Base-by-base conservation (phyloP, 2,113 vertebrate species). In the Piprites chloris region DNA sequence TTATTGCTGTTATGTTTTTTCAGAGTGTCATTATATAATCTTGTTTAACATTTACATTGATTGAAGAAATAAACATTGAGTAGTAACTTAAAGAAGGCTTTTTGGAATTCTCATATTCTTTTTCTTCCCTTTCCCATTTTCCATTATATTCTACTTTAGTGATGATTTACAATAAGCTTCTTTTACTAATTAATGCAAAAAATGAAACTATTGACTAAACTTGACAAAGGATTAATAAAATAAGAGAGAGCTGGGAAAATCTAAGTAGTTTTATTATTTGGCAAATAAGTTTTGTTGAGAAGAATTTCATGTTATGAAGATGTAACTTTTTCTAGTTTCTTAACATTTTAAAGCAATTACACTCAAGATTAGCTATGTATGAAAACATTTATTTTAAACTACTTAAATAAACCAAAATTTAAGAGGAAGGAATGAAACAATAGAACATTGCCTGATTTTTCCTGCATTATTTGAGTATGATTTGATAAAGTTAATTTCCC, bases 1-100 rank as follows among this genome's bases (percentile, higher is more conserved):
- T 63, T 96, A 87, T 78, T 93, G 27, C 41, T 90, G 62, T 79
- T 65, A 69, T 74, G 20, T 87, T 96, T 97, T 90, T 94, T 50
- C 49, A 83, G 16, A 83, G 16, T 35, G 58, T 62, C 75, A 88
- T 72, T 95, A 66, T 56, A 62, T 39, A 81, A 61, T 46, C 85
- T 44, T 89, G 65, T 95, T 94, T 89, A 86, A 91, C 32, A 76
- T 84, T 86, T 87, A 66, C 33, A 69, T 14, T 65, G 66, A 93
- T 39, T 76, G 81, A 82, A 73, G 22, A 87, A 82, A 89, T 90
- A 35, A 26, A 62, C 55, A 79, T 49, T 19, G 22, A 47, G 19
- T 39, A 95, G 76, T 67, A 76, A 75, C 67, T 92, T 90, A 59
- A 88, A 74, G 35, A 52, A 10, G 15, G 28, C 14, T 28, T 27